A percentile compares a stretch with the other conserved stretches of the same genome.
Conservation (phyloP, 1,140 invertebrate genomes). For the Procambarus clarkii region DNA sequence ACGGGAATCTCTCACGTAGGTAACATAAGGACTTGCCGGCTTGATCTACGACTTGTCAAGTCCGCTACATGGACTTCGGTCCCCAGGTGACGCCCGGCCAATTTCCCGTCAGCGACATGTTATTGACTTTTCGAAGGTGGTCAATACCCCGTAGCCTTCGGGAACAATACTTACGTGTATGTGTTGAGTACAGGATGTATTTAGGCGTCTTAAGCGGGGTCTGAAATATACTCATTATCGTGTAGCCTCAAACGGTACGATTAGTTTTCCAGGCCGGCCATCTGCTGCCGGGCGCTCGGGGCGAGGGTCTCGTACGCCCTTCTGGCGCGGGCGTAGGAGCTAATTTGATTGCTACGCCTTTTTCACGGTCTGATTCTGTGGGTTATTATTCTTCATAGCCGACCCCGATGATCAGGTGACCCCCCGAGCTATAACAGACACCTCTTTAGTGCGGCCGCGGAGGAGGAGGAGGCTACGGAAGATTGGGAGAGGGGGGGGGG, state of each 20-base stretch:
- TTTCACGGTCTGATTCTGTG: constrained; percentile 61
- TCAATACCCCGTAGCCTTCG: not conserved
- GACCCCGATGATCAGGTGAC: constrained; percentile 34
- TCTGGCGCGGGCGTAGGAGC: constrained; percentile 3
- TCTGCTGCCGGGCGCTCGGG: constrained; percentile 22
- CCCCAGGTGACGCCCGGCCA: not conserved
- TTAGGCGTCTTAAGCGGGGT: not conserved
- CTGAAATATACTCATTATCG: not conserved
- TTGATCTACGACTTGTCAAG: not conserved
- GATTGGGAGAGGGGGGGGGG: too few relatives aligned
- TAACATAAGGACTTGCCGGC: constrained; percentile 1
- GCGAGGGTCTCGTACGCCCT: not conserved
- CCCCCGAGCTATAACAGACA: constrained; percentile 18
- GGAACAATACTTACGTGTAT: not conserved
- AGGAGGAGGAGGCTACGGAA: not conserved
- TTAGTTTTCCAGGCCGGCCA: constrained; percentile 17
- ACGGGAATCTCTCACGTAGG: not conserved
- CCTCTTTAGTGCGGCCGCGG: not conserved
- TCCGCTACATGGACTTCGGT: not conserved
- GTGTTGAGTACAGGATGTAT: not conserved
- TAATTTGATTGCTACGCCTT: constrained; percentile 58
- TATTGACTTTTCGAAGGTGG: not conserved
- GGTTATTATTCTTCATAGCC: constrained; percentile 56
- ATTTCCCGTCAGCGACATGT: not conserved
- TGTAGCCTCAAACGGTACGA: constrained; percentile 12